phyloP scores from a whole-genome alignment of 2,888 invertebrate genomes.

The Calameuta pallipes region DNA sequence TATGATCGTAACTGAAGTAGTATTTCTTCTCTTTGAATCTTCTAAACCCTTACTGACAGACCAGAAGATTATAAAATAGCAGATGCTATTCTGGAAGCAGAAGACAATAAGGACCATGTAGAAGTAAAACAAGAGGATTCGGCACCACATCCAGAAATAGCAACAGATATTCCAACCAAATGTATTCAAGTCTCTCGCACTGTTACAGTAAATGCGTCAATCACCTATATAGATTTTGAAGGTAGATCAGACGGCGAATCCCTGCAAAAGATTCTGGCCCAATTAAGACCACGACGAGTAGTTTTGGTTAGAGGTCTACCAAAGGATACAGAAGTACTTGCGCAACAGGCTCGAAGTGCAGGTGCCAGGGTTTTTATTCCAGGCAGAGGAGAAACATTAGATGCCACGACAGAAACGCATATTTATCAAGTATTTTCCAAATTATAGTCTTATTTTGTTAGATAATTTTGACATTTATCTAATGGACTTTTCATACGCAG shows the following conservation, averaged over 20 bases:
- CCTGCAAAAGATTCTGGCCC: constrained; percentile 75
- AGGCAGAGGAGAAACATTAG: constrained; percentile 83
- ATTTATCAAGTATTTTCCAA: constrained; percentile 87
- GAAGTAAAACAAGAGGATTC: constrained; percentile 76
- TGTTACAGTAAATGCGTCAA: constrained; percentile 84
- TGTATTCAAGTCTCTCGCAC: constrained; percentile 81
- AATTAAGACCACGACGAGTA: constrained; percentile 75
- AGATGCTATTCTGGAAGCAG: constrained; percentile 75
- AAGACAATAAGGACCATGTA: constrained; percentile 77
- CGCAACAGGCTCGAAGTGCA: constrained; percentile 76
- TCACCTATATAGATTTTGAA: constrained; percentile 97
- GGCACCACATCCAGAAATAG: constrained; percentile 61
- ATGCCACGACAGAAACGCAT: constrained; percentile 97
- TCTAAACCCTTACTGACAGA: constrained; percentile 60
- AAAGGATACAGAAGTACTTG: constrained; percentile 77
- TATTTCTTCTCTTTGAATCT: constrained; percentile 14
- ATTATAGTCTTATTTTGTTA: background rate
- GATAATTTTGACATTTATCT: background rate
- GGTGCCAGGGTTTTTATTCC: constrained; percentile 87
- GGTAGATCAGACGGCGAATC: constrained; percentile 91
- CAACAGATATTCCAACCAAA: constrained; percentile 89
- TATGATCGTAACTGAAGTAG: constrained; percentile 6
- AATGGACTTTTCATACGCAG: constrained; percentile 63
- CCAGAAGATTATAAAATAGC: constrained; percentile 91
- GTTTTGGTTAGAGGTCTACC: constrained; percentile 80